Percentiles rank a stretch among this genome's conserved stretches.
These are phyloP conservation scores for Clarias platycephalus DNA, from an alignment of 2,797 vertebrate species.

Conservation along the genomic window DNA sequence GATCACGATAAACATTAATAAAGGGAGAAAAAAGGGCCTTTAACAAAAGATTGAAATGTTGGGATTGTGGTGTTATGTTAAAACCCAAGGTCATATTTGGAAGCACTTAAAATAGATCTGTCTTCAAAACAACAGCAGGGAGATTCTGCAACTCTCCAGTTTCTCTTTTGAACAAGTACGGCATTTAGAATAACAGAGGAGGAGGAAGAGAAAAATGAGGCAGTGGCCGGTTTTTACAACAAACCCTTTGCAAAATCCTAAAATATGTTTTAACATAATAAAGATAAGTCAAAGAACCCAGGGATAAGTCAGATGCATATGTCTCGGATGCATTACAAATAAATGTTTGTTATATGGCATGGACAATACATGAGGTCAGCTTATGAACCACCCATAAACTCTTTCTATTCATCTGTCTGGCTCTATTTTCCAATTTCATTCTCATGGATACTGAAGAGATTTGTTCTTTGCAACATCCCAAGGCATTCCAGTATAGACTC, in stretches of 20 bases:
- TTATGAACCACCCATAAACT: constrained; percentile 11
- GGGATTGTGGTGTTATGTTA: not conserved
- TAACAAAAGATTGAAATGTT: not conserved
- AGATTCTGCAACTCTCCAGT: constrained; percentile 24
- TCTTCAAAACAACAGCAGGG: constrained; percentile 22
- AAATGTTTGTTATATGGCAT: not conserved
- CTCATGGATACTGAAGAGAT: not conserved
- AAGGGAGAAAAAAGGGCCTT: not conserved
- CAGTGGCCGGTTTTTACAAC: constrained; percentile 19
- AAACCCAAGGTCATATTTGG: constrained; percentile 21
- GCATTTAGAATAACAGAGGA: constrained; percentile 40
- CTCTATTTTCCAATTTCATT: not conserved
- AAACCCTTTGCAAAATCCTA: constrained; percentile 11
- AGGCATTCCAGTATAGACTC: not conserved
- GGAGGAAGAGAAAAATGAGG: constrained; percentile 34
- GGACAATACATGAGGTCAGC: constrained; percentile 15
- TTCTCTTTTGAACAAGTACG: constrained; percentile 48
- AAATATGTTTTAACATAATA: not conserved
- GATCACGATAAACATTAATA: not conserved
- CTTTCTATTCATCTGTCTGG: constrained; percentile 12
- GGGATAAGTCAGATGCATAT: not conserved
- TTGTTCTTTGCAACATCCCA: not conserved
- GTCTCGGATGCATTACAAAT: not conserved
- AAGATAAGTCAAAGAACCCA: not conserved
- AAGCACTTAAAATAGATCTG: constrained; percentile 46